These are phyloP conservation scores for Apamea crenata DNA, from an alignment of 2,888 invertebrate species.

Conservation along the genomic window DNA sequence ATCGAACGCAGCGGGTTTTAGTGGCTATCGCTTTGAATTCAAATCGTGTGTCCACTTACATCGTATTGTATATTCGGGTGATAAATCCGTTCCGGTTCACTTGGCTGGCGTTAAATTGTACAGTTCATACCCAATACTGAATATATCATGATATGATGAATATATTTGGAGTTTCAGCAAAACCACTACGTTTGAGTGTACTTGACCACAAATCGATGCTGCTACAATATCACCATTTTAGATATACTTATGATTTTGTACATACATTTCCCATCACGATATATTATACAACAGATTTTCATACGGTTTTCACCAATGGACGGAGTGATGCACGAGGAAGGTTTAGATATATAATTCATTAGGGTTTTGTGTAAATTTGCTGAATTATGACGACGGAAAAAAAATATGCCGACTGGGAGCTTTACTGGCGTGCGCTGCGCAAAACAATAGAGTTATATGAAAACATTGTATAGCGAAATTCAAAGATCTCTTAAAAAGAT, in stretches of 20 bases:
- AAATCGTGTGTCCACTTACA: slow-evolving; percentile 34
- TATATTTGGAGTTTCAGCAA: neutral
- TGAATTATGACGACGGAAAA: too few species aligned
- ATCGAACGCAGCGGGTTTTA: neutral
- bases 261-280: neutral
- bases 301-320: too few species aligned
- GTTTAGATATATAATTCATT: too few species aligned
- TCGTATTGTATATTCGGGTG: slow-evolving; percentile 15
- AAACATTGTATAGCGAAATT: neutral
- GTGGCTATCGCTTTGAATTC: slow-evolving; percentile 32
- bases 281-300: neutral
- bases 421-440: neutral
- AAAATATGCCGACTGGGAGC: neutral
- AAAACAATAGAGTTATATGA: neutral
- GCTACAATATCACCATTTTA: neutral
- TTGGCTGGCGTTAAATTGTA: slow-evolving; percentile 30
- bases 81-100: slow-evolving; percentile 42
- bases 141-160: slow-evolving; percentile 9
- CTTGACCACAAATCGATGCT: slow-evolving; percentile 8
- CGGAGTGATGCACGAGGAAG: too few species aligned
- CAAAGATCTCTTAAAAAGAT: neutral
- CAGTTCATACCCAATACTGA: slow-evolving; percentile 10
- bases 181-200: neutral
- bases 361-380: too few species aligned
- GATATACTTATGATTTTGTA: neutral